A percentile compares a stretch with the other conserved stretches of the same genome.
Evolutionary conservation across 2,113 vertebrate genomes (phyloP).

Genomic region (Varanus salvator): DNA sequence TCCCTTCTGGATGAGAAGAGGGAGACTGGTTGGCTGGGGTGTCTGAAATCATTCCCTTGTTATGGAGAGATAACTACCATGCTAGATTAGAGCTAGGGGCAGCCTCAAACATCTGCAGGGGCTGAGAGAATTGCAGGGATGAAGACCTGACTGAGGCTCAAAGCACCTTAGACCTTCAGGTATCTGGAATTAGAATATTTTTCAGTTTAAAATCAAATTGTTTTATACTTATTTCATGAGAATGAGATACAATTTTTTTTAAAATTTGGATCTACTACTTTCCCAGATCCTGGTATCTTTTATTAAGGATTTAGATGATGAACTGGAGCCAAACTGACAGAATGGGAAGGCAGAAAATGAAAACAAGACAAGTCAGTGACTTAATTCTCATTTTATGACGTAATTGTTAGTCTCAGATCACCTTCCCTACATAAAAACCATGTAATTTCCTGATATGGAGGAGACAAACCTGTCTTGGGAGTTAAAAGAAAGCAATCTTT

Average conservation of each 20-base stretch:
- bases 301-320: not conserved
- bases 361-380: not conserved
- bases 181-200: slow-evolving; percentile 49
- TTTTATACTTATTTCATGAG: slow-evolving; percentile 39
- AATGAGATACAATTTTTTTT: slow-evolving; percentile 23
- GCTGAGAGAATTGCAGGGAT: not conserved
- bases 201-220: slow-evolving; percentile 42
- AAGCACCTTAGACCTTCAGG: not conserved
- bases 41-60: not conserved
- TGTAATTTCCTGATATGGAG: slow-evolving; percentile 26
- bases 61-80: not conserved
- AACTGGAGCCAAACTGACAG: slow-evolving; percentile 20
- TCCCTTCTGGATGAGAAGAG: not conserved
- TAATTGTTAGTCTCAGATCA: slow-evolving; percentile 14
- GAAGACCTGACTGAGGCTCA: not conserved
- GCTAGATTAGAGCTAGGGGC: not conserved
- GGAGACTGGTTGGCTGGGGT: not conserved
- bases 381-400: slow-evolving; percentile 29
- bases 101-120: not conserved
- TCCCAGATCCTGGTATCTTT: slow-evolving; percentile 18
- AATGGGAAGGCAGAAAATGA: not conserved
- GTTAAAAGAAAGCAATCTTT: slow-evolving; percentile 6
- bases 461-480: slow-evolving; percentile 9
- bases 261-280: not conserved
- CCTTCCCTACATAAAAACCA: slow-evolving; percentile 4